phyloP scores from a whole-genome alignment of 2,797 vertebrate species.

The Darevskia nairensis region DNA sequence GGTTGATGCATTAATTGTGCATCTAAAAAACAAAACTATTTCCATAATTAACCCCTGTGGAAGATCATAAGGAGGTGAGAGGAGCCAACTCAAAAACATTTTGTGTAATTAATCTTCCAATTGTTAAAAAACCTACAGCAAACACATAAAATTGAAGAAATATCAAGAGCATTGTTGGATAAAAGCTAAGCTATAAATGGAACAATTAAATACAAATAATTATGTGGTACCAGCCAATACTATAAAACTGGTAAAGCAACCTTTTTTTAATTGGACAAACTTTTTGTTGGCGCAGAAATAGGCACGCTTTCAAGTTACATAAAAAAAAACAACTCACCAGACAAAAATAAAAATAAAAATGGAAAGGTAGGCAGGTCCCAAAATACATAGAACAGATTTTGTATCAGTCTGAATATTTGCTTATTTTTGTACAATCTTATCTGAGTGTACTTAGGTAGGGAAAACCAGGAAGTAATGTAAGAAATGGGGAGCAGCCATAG shows the following conservation, averaged over 20 bases:
- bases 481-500: not conserved
- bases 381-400: not conserved
- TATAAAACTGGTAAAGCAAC: not conserved
- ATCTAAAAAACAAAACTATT: not conserved
- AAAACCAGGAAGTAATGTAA: not conserved
- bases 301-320: not conserved
- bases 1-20: not conserved
- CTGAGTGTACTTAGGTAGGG: not conserved
- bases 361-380: not conserved
- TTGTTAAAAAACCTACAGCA: not conserved
- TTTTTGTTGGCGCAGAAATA: not conserved
- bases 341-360: slow-evolving; percentile 1
- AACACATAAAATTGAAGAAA: not conserved
- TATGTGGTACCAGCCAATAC: not conserved
- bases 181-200: not conserved
- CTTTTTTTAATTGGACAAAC: not conserved
- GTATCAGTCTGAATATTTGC: not conserved
- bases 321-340: not conserved
- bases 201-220: not conserved
- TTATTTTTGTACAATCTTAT: not conserved
- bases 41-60: slow-evolving; percentile 25
- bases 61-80: not conserved
- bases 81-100: not conserved
- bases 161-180: not conserved
- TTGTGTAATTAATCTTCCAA: not conserved